phyloP scores from a whole-genome alignment of 1,140 invertebrate species.

The Achroia grisella region DNA sequence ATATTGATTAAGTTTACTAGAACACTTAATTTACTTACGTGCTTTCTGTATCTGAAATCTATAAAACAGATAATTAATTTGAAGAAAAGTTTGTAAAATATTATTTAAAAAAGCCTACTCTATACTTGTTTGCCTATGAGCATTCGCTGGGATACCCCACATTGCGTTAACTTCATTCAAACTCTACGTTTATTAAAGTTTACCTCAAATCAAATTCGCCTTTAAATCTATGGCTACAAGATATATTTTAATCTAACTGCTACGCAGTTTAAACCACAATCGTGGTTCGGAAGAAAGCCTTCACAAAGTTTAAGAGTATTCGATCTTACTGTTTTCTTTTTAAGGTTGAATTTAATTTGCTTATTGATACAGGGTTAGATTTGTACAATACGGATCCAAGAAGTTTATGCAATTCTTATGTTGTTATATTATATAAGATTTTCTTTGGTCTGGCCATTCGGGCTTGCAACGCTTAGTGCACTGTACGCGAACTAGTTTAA shows the following conservation, averaged over 20 bases:
- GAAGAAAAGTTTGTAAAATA: background rate
- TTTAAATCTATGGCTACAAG: constrained; percentile 10
- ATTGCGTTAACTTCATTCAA: constrained; percentile 61
- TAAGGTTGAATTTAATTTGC: constrained; percentile 6
- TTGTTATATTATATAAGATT: constrained; percentile 66
- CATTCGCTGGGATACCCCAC: constrained; percentile 58
- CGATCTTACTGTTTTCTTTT: background rate
- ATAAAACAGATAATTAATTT: background rate
- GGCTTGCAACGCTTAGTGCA: constrained; percentile 47
- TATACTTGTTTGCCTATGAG: constrained; percentile 24
- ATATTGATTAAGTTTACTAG: too few relatives aligned
- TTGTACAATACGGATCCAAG: constrained; percentile 43
- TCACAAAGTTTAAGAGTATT: constrained; percentile 1
- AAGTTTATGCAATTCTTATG: constrained; percentile 68
- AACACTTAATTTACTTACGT: too few relatives aligned
- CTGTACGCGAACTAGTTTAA: constrained; percentile 45
- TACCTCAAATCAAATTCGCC: constrained; percentile 20
- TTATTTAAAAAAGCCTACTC: constrained; percentile 23
- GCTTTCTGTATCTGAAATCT: too few relatives aligned
- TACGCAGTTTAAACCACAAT: background rate
- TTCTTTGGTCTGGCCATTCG: constrained; percentile 45
- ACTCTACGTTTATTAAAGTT: constrained; percentile 20
- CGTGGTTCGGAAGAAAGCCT: constrained; percentile 5
- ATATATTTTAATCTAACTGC: constrained; percentile 7
- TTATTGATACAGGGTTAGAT: constrained; percentile 2